Evolutionary conservation across 30 jellyfish, hydroid and myxozoan genomes (phyloP).

Genomic region (Aurelia aurita): DNA sequence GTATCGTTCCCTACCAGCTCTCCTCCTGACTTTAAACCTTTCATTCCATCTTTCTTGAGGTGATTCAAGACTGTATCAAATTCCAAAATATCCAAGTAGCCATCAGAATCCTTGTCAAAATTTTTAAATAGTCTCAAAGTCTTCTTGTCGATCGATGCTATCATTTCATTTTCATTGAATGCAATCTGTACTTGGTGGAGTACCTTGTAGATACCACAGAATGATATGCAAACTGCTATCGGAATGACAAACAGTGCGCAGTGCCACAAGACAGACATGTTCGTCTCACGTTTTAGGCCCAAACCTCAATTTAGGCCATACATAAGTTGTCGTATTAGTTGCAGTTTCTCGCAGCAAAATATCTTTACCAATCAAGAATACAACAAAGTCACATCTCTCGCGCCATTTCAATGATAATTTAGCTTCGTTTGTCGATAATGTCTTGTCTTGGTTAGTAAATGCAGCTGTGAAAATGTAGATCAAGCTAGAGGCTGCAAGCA

Average conservation of each 20-base stretch:
- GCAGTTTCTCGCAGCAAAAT: not conserved
- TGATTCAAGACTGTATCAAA: slow-evolving; percentile 23
- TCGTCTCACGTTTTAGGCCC: not conserved
- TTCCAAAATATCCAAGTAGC: slow-evolving; percentile 41
- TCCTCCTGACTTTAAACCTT: not conserved
- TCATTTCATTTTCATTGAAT: slow-evolving; percentile 14
- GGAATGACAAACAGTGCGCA: slow-evolving; percentile 3
- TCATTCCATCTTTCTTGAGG: not conserved
- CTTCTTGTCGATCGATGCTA: slow-evolving; percentile 15
- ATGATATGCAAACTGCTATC: slow-evolving; percentile 23
- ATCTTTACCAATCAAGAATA: not conserved
- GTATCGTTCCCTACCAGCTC: not conserved
- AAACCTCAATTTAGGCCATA: not conserved
- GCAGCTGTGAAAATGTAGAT: no score
- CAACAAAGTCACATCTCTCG: no score
- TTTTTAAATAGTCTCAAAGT: slow-evolving; percentile 28
- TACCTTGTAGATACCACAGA: slow-evolving; percentile 30
- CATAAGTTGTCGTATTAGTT: not conserved
- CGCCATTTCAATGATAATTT: no score
- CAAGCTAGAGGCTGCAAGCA: no score
- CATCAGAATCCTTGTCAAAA: slow-evolving; percentile 32
- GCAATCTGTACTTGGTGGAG: slow-evolving; percentile 15
- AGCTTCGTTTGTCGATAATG: no score
- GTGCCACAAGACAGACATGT: slow-evolving; percentile 12
- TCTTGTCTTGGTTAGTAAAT: no score